These are phyloP conservation scores for Aleadryas rufinucha DNA, from an alignment of 2,113 vertebrate genomes.

Conservation along the genomic window DNA sequence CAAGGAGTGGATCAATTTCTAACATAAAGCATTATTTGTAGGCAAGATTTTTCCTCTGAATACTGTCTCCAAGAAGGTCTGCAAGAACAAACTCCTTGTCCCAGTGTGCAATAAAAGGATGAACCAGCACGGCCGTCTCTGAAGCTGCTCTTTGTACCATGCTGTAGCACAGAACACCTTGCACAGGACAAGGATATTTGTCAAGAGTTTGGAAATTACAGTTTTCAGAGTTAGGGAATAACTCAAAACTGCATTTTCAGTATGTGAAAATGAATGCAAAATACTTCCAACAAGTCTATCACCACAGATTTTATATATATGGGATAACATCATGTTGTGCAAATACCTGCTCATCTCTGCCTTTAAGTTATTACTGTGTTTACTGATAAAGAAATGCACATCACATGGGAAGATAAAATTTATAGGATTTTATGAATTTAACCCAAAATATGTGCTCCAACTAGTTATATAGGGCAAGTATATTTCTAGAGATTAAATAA, in stretches of 20 bases:
- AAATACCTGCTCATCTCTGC: not conserved
- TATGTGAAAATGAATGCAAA: not conserved
- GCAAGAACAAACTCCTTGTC: not conserved
- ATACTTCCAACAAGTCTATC: not conserved
- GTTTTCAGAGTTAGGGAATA: not conserved
- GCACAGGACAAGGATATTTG: not conserved
- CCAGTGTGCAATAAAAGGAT: not conserved
- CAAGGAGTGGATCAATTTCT: not conserved
- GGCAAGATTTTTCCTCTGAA: not conserved
- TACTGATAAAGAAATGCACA: not conserved
- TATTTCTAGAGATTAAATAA: not conserved
- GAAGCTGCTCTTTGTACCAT: not conserved
- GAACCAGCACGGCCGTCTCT: rapidly evolving
- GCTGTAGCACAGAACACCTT: not conserved
- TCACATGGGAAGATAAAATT: not conserved
- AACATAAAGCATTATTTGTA: not conserved
- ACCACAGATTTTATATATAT: not conserved
- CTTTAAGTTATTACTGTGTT: not conserved
- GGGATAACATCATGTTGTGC: not conserved
- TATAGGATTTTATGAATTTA: not conserved
- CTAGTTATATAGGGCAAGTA: not conserved
- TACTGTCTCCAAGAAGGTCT: not conserved
- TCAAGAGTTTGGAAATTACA: not conserved
- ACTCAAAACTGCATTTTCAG: not conserved
- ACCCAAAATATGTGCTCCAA: not conserved